phyloP scores from a whole-genome alignment of 1,140 invertebrate genomes.

The Amyelois transitella region DNA sequence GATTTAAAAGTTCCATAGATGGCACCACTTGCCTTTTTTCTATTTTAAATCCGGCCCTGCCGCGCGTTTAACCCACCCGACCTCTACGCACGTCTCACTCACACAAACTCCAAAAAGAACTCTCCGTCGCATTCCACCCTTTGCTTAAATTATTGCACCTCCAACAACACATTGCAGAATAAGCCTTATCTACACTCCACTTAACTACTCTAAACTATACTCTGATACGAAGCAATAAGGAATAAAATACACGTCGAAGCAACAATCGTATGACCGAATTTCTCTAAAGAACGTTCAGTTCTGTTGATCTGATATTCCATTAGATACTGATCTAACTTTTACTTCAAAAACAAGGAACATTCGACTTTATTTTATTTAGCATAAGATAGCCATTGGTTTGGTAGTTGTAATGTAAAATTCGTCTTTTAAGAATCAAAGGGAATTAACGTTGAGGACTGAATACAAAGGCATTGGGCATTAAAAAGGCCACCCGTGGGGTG shows the following conservation, averaged over 20 bases:
- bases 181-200: slow-evolving; percentile 35
- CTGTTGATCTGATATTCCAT: slow-evolving; percentile 48
- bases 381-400: slow-evolving; percentile 31
- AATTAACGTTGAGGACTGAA: slow-evolving; percentile 38
- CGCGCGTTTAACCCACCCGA: slow-evolving; percentile 62
- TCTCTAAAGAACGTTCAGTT: slow-evolving; percentile 60
- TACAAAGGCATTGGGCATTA: slow-evolving; percentile 49
- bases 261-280: slow-evolving; percentile 42
- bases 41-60: slow-evolving; percentile 44
- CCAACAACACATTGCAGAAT: slow-evolving; percentile 41
- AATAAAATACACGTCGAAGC: slow-evolving; percentile 8
- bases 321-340: slow-evolving; percentile 56
- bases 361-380: slow-evolving; percentile 18
- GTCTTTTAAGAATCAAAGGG: slow-evolving; percentile 48
- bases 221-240: slow-evolving; percentile 29
- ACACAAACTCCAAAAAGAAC: slow-evolving; percentile 73
- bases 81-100: slow-evolving; percentile 71
- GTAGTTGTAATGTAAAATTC: slow-evolving; percentile 27
- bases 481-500: slow-evolving; percentile 43
- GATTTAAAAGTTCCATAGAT: too few relatives aligned
- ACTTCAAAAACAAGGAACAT: slow-evolving; percentile 19
- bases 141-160: slow-evolving; percentile 73
- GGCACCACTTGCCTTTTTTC: too few relatives aligned
- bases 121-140: slow-evolving; percentile 67
- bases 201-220: slow-evolving; percentile 28